Percentiles rank a stretch among this genome's conserved stretches.
Conservation (phyloP, 1,140 invertebrate genomes). For the Alviniconcha marisindica region DNA sequence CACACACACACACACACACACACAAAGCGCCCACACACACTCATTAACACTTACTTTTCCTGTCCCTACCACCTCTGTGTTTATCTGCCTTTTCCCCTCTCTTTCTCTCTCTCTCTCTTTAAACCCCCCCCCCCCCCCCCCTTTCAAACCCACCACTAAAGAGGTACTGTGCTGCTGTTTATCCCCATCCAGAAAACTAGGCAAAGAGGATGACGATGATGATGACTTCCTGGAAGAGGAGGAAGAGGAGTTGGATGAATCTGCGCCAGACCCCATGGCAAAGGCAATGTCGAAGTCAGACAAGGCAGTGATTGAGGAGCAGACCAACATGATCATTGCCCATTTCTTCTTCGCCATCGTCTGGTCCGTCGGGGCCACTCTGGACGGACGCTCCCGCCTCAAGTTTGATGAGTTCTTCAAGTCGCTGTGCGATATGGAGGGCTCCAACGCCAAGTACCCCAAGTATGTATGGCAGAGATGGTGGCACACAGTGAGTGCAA, state of each 20-base stretch:
- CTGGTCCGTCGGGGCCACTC: slow-evolving; percentile 74
- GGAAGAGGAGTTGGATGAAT: slow-evolving; percentile 55
- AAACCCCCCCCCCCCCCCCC: too few relatives aligned
- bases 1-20: too few relatives aligned
- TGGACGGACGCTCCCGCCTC: slow-evolving; percentile 69
- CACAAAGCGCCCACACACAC: too few relatives aligned
- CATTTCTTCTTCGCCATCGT: slow-evolving; percentile 75
- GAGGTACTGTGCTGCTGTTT: too few relatives aligned
- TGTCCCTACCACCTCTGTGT: too few relatives aligned
- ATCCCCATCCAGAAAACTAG: slow-evolving; percentile 60
- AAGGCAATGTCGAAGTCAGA: slow-evolving; percentile 52
- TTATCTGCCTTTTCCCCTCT: too few relatives aligned
- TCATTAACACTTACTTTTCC: too few relatives aligned
- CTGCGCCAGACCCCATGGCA: slow-evolving; percentile 18
- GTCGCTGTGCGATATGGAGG: slow-evolving; percentile 71
- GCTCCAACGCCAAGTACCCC: slow-evolving; percentile 78
- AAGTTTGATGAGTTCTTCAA: slow-evolving; percentile 76
- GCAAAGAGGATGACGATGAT: slow-evolving; percentile 71
- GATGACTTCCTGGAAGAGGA: slow-evolving; percentile 60
- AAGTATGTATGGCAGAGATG: slow-evolving; percentile 70
- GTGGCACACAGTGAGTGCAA: too few relatives aligned
- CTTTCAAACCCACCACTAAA: too few relatives aligned
- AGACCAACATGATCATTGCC: slow-evolving; percentile 72
- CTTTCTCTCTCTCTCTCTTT: too few relatives aligned
- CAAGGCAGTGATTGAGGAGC: slow-evolving; percentile 72